Base-by-base conservation (phyloP, 2,888 invertebrate species). In the Brassicogethes aeneus region DNA sequence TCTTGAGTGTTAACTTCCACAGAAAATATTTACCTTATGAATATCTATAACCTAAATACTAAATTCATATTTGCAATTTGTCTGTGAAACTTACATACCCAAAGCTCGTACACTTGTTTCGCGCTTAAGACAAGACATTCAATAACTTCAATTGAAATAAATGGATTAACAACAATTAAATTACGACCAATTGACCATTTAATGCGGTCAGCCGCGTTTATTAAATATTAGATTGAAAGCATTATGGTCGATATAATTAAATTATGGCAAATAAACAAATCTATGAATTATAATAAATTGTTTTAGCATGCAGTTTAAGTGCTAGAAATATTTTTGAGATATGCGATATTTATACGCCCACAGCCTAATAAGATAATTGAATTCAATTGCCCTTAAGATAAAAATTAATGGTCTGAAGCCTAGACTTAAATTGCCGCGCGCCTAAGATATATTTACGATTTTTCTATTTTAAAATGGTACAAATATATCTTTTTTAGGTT, bases 151-250 rank as follows among this genome's bases (percentile, higher is more conserved):
- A 49, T 49, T 46, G 44, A 43, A 46, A 47, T 49, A 51, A 51
- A 41, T 44, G 36, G 46, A 47, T 51, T 43, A 49, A 45, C 46
- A 44, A 48, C 48, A 51, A 51, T 51, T 51, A 49, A 49, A 51
- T 51, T 51, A 51, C 46, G 45, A 46, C 47, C 49, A 51, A 49
- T 51, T 49, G 47, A 47, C 49, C 46, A 39, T 46, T 44, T 46
- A 47, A 46, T 31, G 33, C 39, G 39, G 39, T 43, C 42, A 41
- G 45, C 41, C 38, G 37, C 39, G 15, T 39, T 39, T 39, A 32
- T 31, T 30, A 33, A 15, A 31, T 12, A 37, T 14, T 39, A 33
- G 13, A 49, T 49, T 51, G 44, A 49, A 45, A 49, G 42, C 39
- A 33, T 48, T 49, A 47, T 48, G 41, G 46, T 49, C 46, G 37